Evolutionary conservation across 2,113 vertebrate species (phyloP).

Genomic region (Stegastes partitus): DNA sequence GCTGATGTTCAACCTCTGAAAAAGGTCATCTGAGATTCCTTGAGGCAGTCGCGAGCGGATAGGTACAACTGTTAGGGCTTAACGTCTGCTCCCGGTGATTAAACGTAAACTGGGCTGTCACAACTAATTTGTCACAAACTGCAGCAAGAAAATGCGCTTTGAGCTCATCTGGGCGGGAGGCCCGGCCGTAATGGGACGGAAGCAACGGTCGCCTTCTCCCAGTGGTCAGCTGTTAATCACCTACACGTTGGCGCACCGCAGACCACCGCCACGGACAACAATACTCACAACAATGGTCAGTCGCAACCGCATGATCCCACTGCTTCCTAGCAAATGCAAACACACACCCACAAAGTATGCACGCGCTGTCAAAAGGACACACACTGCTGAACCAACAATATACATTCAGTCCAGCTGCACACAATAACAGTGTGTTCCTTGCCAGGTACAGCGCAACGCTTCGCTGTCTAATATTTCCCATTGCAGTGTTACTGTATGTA

Average conservation of each 20-base stretch:
- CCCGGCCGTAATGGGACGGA: constrained; percentile 6
- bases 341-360: constrained; percentile 19
- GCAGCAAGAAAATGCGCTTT: neutral
- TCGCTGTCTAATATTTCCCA: neutral
- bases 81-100: constrained; percentile 51
- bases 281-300: constrained; percentile 33
- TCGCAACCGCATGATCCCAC: constrained; percentile 9
- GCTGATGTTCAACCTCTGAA: constrained; percentile 65
- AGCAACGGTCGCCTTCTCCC: constrained; percentile 14
- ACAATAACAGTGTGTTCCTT: constrained; percentile 22
- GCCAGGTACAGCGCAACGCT: constrained; percentile 23
- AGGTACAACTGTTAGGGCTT: constrained; percentile 27
- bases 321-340: constrained; percentile 40
- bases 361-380: constrained; percentile 14
- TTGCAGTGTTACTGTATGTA: neutral
- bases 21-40: constrained; percentile 69
- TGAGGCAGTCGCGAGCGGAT: constrained; percentile 16
- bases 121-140: constrained; percentile 47
- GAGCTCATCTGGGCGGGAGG: constrained; percentile 37
- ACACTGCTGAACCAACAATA: constrained; percentile 18
- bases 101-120: constrained; percentile 53
- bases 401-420: constrained; percentile 28
- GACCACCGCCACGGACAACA: constrained; percentile 32
- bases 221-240: constrained; percentile 43
- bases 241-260: constrained; percentile 32